Conservation (phyloP, 2,888 invertebrate genomes). For the Drosophila mercatorum region DNA sequence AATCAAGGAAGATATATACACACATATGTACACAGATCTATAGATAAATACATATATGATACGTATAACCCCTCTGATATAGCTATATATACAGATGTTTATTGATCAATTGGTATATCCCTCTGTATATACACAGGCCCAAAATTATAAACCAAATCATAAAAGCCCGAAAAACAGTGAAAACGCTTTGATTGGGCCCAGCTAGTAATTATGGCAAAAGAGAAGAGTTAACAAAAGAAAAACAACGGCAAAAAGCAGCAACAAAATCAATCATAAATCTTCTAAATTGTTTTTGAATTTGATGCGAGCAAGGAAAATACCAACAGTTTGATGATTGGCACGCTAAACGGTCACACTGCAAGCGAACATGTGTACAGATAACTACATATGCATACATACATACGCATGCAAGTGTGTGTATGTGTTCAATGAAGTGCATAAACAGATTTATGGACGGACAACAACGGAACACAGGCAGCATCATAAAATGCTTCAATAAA, state of each 20-base stretch:
- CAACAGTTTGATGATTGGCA: neutral
- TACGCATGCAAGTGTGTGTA: conserved; percentile 4
- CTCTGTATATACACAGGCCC: too few species aligned
- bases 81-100: too few species aligned
- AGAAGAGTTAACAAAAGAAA: neutral
- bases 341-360: conserved; percentile 32
- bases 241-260: conserved; percentile 1
- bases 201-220: conserved; percentile 4
- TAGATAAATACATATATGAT: too few species aligned
- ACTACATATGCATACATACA: neutral
- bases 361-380: conserved; percentile 6
- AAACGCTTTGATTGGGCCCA: conserved; percentile 4
- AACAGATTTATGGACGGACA: conserved; percentile 74
- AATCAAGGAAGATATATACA: too few species aligned
- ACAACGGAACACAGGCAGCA: conserved; percentile 66
- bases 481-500: conserved; percentile 76
- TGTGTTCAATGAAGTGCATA: conserved; percentile 73
- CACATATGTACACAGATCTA: too few species aligned
- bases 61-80: too few species aligned
- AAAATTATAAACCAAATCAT: neutral
- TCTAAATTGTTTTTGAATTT: conserved; percentile 13
- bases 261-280: conserved; percentile 4
- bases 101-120: too few species aligned
- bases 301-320: conserved; percentile 21
- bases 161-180: neutral